These are phyloP conservation scores for Tyto alba DNA, from an alignment of 2,113 vertebrate genomes.

Conservation along the genomic window DNA sequence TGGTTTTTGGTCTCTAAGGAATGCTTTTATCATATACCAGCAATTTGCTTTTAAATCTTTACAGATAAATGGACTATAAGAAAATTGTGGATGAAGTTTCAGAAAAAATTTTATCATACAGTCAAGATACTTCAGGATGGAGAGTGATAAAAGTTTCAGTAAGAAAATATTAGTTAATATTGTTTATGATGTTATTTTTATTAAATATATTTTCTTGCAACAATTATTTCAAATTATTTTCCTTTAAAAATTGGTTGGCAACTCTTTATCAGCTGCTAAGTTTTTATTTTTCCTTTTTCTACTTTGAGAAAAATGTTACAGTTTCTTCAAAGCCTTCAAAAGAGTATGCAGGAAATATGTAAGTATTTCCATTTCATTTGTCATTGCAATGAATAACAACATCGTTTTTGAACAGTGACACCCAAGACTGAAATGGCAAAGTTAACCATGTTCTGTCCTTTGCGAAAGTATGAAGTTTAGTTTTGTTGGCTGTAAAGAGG, in stretches of 20 bases:
- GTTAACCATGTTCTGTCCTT: background rate
- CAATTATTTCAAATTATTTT: background rate
- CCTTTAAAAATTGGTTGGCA: background rate
- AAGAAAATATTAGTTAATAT: conserved; percentile 48
- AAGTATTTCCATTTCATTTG: conserved; percentile 34
- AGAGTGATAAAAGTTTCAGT: conserved; percentile 67
- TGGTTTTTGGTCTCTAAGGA: background rate
- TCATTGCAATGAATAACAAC: background rate
- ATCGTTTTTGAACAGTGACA: background rate
- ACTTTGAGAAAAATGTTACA: conserved; percentile 65
- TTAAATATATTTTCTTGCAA: background rate
- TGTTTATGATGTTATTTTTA: background rate
- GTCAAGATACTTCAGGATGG: conserved; percentile 65
- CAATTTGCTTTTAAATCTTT: conserved; percentile 15
- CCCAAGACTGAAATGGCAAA: background rate
- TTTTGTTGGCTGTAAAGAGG: background rate
- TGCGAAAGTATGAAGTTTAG: fast-evolving
- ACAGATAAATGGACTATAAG: conserved; percentile 68
- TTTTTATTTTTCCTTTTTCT: conserved; percentile 55
- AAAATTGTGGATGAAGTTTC: conserved; percentile 45
- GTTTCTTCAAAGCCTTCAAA: conserved; percentile 67
- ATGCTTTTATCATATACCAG: background rate
- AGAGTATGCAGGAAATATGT: conserved; percentile 67
- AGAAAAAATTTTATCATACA: conserved; percentile 57
- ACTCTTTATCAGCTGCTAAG: conserved; percentile 1